Evolutionary conservation across 2,113 vertebrate genomes (phyloP).

Genomic region (Saguinus midas): DNA sequence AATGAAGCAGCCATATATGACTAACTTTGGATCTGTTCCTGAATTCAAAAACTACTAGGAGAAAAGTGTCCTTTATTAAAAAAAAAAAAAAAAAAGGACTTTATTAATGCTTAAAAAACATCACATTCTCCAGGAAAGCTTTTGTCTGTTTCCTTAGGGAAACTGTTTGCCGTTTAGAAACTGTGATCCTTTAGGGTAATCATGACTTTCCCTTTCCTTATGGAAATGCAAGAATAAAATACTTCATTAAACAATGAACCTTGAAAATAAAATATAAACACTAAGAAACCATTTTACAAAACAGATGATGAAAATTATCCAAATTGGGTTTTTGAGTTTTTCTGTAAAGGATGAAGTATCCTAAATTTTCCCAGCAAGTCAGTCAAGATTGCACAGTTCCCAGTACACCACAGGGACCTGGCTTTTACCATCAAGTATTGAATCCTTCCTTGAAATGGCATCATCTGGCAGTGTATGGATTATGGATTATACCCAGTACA

Average conservation of each 20-base stretch:
- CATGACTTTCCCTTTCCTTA: slow-evolving; percentile 7
- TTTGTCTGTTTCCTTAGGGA: neutral
- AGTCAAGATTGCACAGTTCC: neutral
- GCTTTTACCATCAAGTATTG: slow-evolving; percentile 56
- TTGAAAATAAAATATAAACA: slow-evolving; percentile 43
- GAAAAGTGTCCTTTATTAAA: neutral
- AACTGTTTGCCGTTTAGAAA: slow-evolving; percentile 32
- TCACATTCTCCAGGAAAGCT: neutral
- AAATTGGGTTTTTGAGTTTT: neutral
- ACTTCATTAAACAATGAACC: neutral
- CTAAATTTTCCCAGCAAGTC: neutral
- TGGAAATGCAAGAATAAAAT: slow-evolving; percentile 11
- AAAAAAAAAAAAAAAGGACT: neutral
- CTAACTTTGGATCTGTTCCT: neutral
- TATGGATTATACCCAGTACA: slow-evolving; percentile 58
- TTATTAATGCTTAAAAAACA: neutral
- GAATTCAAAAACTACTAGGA: slow-evolving; percentile 16
- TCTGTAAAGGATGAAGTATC: neutral
- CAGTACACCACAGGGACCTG: neutral
- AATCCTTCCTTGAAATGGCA: slow-evolving; percentile 29
- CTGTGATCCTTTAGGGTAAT: neutral
- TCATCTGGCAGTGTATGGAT: slow-evolving; percentile 82
- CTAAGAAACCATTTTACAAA: neutral
- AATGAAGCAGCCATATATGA: neutral
- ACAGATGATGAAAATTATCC: neutral